Conservation (phyloP, 2,888 invertebrate genomes). For the Hypsopygia costalis region DNA sequence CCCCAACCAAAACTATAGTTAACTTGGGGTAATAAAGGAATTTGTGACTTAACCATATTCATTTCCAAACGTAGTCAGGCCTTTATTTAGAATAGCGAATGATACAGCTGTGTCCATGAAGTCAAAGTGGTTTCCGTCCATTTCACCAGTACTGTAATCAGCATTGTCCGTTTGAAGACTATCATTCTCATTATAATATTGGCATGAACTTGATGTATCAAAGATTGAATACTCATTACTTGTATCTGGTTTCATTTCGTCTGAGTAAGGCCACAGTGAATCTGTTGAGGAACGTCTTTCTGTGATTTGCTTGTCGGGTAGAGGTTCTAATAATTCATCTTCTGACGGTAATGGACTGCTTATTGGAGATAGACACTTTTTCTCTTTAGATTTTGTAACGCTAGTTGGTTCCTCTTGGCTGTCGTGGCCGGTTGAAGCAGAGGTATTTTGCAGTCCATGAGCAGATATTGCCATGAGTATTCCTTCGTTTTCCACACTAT, state of each 20-base stretch:
- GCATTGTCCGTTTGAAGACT: conserved; percentile 29
- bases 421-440: conserved; percentile 31
- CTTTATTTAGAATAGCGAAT: conserved; percentile 87
- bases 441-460: conserved; percentile 81
- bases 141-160: conserved; percentile 32
- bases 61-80: conserved; percentile 77
- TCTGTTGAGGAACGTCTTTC: conserved; percentile 33
- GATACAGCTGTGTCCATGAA: conserved; percentile 87
- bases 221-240: conserved; percentile 36
- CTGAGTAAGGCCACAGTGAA: conserved; percentile 38
- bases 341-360: conserved; percentile 41
- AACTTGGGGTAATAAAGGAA: background rate
- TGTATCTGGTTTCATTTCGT: conserved; percentile 26
- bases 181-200: conserved; percentile 38
- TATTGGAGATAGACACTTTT: conserved; percentile 31
- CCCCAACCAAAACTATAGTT: background rate
- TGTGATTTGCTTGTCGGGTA: conserved; percentile 25
- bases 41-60: conserved; percentile 58
- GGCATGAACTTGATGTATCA: conserved; percentile 35
- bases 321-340: conserved; percentile 30
- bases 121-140: conserved; percentile 65
- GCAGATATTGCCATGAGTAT: conserved; percentile 88
- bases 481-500: conserved; percentile 85
- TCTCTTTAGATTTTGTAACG: conserved; percentile 19
- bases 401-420: conserved; percentile 1